phyloP scores from a whole-genome alignment of 53 echinoderm and acorn worm genomes.

The Antedon mediterranea region DNA sequence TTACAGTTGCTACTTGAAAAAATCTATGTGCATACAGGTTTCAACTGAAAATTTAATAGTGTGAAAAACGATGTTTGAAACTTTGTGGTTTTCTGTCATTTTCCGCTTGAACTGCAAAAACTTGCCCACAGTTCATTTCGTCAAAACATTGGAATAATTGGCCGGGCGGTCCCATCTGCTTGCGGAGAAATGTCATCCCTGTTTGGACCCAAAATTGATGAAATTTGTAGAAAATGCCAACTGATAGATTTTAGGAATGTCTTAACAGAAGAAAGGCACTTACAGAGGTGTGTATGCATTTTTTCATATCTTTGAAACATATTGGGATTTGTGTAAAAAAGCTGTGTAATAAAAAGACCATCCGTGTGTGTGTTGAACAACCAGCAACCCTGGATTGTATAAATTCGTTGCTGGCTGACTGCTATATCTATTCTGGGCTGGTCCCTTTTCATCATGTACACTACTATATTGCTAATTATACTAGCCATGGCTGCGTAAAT shows the following conservation, averaged over 20 bases:
- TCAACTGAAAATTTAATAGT: too few species aligned
- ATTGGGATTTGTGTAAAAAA: neutral
- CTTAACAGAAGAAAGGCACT: neutral
- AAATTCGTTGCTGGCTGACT: neutral
- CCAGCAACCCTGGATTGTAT: neutral
- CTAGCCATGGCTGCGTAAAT: neutral
- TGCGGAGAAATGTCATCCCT: neutral
- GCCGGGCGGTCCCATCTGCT: slow-evolving; percentile 1
- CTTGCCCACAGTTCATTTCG: slow-evolving; percentile 1
- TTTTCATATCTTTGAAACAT: neutral
- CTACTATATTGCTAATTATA: too few species aligned
- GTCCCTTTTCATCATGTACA: neutral
- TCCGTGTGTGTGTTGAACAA: neutral
- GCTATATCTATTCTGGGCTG: neutral
- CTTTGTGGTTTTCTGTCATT: neutral
- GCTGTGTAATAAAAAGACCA: neutral
- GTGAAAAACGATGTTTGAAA: neutral
- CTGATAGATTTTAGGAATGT: neutral
- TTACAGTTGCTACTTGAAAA: too few species aligned
- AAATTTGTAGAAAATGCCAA: neutral
- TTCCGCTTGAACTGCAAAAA: neutral
- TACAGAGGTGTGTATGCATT: neutral
- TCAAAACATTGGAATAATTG: neutral
- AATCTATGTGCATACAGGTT: too few species aligned
- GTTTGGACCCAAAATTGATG: neutral